Evolutionary conservation across 1,140 invertebrate species (phyloP).

Genomic region (Leptinotarsa texana): DNA sequence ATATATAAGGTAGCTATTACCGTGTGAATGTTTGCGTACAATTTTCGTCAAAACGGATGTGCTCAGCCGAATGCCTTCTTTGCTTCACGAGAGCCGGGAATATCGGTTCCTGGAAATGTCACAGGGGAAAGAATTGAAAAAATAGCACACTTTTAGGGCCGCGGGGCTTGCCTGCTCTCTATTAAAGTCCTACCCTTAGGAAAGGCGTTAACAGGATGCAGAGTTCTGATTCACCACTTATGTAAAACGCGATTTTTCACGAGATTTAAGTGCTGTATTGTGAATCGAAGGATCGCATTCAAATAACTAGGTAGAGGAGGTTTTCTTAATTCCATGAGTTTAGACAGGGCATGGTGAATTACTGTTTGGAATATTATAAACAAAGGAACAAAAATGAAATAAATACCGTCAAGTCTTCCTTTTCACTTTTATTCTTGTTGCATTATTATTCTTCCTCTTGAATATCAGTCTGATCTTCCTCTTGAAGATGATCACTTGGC

Average conservation of each 20-base stretch:
- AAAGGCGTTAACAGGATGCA: background rate
- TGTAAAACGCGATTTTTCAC: background rate
- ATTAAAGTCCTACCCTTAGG: background rate
- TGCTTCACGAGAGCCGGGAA: background rate
- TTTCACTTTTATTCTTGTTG: too few relatives aligned
- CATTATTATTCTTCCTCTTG: too few relatives aligned
- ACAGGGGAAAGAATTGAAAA: background rate
- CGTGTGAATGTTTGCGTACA: conserved; percentile 18
- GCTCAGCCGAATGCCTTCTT: background rate
- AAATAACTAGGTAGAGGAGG: too few relatives aligned
- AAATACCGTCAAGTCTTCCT: too few relatives aligned
- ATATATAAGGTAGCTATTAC: background rate
- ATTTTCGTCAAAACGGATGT: background rate
- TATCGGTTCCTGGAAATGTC: background rate
- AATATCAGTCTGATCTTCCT: too few relatives aligned
- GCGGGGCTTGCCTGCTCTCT: background rate
- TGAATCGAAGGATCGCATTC: background rate
- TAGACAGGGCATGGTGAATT: too few relatives aligned
- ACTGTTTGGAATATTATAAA: too few relatives aligned
- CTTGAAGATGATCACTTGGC: too few relatives aligned
- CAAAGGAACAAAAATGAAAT: too few relatives aligned
- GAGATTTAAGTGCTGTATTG: background rate
- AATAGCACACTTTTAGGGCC: background rate
- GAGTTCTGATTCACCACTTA: background rate
- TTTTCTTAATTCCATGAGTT: too few relatives aligned